These are phyloP conservation scores for Phlogophora meticulosa DNA, from an alignment of 2,888 invertebrate species.

Conservation along the genomic window DNA sequence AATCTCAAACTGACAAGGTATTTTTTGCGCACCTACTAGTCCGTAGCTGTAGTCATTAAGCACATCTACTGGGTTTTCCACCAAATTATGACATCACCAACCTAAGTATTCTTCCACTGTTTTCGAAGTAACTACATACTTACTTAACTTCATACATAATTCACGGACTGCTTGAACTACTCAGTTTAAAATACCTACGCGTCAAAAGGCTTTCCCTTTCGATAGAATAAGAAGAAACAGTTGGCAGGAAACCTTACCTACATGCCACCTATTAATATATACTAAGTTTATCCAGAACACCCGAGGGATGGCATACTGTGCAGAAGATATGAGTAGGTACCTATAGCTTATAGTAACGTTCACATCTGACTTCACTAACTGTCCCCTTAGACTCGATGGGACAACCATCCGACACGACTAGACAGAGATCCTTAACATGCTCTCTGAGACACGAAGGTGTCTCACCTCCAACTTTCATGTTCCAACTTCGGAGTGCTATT, in stretches of 20 bases:
- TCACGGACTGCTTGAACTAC: conserved; percentile 9
- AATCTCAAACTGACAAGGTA: conserved; percentile 26
- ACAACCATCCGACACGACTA: too few species aligned
- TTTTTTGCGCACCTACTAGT: not conserved
- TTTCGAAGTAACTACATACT: not conserved
- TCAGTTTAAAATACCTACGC: conserved; percentile 10
- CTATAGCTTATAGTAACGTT: too few species aligned
- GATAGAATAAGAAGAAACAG: not conserved
- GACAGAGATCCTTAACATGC: too few species aligned
- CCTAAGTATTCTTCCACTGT: conserved; percentile 28
- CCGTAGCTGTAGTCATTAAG: not conserved
- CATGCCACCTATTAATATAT: not conserved
- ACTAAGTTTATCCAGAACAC: too few species aligned
- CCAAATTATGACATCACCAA: conserved; percentile 25
- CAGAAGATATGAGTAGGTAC: too few species aligned
- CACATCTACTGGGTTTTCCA: conserved; percentile 10
- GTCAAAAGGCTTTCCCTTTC: conserved; percentile 41
- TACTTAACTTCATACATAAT: conserved; percentile 38
- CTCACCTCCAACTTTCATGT: too few species aligned
- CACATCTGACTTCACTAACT: too few species aligned
- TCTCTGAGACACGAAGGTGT: too few species aligned
- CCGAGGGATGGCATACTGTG: too few species aligned
- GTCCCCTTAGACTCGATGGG: not conserved
- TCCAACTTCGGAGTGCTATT: too few species aligned
- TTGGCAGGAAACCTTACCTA: not conserved